Evolutionary conservation across 35 echinoderm and acorn worm species (phyloP), one percentile per base, ranked within the genome.

Genomic region (Eucidaris tribuloides): DNA sequence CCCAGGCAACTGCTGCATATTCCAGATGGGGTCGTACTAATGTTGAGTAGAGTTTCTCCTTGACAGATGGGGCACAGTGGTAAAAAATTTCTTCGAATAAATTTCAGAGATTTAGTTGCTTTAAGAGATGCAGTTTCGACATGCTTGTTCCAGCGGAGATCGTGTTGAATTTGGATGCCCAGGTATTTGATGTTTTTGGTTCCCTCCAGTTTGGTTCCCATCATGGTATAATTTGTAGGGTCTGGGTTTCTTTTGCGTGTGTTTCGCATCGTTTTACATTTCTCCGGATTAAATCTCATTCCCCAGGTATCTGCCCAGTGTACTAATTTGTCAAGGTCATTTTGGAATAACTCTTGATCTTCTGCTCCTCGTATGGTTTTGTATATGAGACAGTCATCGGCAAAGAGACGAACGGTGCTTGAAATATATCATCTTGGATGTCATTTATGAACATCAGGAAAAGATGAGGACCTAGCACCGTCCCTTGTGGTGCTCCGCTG

Each of bases 371-470:
- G 7, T 2, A 81, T 55, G 9, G 28, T 54, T 13, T 39, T 23
- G 42, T 57, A 81, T 2, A 81, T 29, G 33, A 81, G 31, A 23
- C 78, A 81, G 39, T 81, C 45, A 58, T 81, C 46, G 58, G 46
- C 78, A 58, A 81, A 81, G 18, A 58, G 52, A 11, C 48, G 30
- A n/a, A 25, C 58, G 46, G 45, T 55, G 46, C 78, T 29, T n/a
- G 3, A 1, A 23, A 81, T n/a, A n/a, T 50, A 15, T 27, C 46
- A 2, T 81, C n/a, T 33, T 81, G 46, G 35, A 81, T 81, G 41
- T 81, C 76, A 50, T 52, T 79, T 1, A 79, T 54, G 14, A 79
- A 48, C 28, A 79, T 4, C 4, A 79, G 76, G 76, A 79, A 79
- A 6, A 77, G 42, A 41, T 79, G 76, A 13, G 76, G 76, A 27